Percentiles rank a stretch among this genome's conserved stretches.
Conservation (phyloP, 2,113 vertebrate genomes). For the Halcyon malimbica region DNA sequence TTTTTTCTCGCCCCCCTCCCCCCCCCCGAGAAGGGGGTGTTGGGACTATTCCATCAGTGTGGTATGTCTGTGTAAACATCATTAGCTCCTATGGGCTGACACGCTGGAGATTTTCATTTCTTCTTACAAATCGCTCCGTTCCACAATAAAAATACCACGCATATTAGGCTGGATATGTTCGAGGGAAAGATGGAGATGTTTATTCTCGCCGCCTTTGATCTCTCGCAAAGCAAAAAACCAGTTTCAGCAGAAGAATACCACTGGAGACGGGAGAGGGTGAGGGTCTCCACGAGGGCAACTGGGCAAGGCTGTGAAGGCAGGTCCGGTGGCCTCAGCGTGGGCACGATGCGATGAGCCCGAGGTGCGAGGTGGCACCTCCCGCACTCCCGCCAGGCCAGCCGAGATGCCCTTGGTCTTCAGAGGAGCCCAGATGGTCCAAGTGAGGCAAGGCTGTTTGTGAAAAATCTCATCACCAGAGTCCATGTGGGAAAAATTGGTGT, state of each 20-base stretch:
- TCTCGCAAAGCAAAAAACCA: not conserved
- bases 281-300: not conserved
- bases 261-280: not conserved
- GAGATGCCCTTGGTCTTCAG: not conserved
- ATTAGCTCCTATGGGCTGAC: conserved; percentile 76
- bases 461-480: not conserved
- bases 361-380: not conserved
- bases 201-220: conserved; percentile 61
- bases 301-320: not conserved
- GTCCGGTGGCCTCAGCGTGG: not conserved
- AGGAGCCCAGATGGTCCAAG: not conserved
- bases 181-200: conserved; percentile 53
- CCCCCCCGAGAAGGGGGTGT: conserved; percentile 62
- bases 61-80: conserved; percentile 90
- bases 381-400: not conserved
- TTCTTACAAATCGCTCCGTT: conserved; percentile 76
- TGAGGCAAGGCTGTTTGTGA: not conserved
- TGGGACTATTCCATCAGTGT: conserved; percentile 74
- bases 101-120: conserved; percentile 81
- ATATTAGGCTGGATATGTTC: conserved; percentile 49
- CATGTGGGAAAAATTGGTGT: not conserved
- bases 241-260: not conserved
- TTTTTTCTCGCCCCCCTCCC: not conserved
- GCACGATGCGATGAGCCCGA: not conserved
- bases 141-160: conserved; percentile 71